Evolutionary conservation across 2,888 invertebrate genomes (phyloP).

Genomic region (Colletes collaris): DNA sequence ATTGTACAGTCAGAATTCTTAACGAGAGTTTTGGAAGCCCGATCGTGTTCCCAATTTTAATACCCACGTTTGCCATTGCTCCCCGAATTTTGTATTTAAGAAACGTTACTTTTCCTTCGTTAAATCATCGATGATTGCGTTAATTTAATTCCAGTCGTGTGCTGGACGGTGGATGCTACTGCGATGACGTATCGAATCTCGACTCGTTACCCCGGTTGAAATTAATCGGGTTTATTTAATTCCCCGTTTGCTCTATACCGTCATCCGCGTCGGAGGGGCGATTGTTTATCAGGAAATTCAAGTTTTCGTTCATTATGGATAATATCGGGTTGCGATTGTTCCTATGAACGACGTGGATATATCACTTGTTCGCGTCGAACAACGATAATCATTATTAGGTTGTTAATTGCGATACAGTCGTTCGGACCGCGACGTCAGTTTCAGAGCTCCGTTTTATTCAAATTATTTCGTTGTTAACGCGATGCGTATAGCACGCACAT

Average conservation of each 20-base stretch:
- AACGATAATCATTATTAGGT: constrained; percentile 43
- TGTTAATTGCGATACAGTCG: constrained; percentile 38
- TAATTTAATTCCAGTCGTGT: background rate
- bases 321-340: background rate
- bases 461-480: constrained; percentile 32
- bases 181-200: background rate
- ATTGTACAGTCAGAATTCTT: no score
- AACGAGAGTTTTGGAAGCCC: no score
- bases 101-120: background rate
- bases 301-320: constrained; percentile 16
- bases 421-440: background rate
- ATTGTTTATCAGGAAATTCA: constrained; percentile 31
- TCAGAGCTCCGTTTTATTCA: constrained; percentile 29
- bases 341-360: background rate
- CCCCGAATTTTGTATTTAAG: no score
- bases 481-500: no score
- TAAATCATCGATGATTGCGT: background rate
- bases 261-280: background rate
- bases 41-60: no score
- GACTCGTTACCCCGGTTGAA: background rate
- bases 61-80: no score
- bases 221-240: constrained; percentile 32
- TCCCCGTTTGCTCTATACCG: background rate
- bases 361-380: constrained; percentile 5
- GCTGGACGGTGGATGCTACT: background rate